Base-by-base conservation (phyloP, 30 jellyfish, hydroid and myxozoan species). In the Aurelia coerulea region DNA sequence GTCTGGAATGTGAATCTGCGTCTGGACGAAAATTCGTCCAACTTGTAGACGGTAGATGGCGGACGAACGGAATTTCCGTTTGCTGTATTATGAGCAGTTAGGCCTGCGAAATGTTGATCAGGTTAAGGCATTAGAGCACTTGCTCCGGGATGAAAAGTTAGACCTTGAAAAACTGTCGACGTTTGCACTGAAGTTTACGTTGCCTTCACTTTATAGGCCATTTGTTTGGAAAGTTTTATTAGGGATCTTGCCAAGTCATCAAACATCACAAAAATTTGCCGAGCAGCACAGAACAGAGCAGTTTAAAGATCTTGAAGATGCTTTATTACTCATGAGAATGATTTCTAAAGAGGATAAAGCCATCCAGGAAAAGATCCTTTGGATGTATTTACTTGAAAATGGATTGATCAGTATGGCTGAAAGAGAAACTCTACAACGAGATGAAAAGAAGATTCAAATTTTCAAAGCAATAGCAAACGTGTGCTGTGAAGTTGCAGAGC, bases 31-130 rank as follows among this genome's bases (percentile, higher is more conserved):
- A 23, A 23, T 23, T 23, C 29, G 29, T 23, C 29, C 29, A 23
- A 23, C 29, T 23, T 23, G 29, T 23, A 23, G 29, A 23, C 29
- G 29, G 29, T 23, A 42, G 53, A 86, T 83, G 92, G 94, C 97
- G 71, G 97, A 90, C 77, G 94, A 80, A 65, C 60, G 98, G 23
- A 94, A 94, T 76, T 94, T 94, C 56, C 90, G 98, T 1, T 73
- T 89, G 83, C 92, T 85, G 16, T 94, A 94, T 84, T 94, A 94
- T 70, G 98, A 88, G 63, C 97, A 88, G 52, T 85, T 94, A 74
- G 98, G 98, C 46, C 75, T 94, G 62, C 93, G 93, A 63, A 94
- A 94, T 94, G 98, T 94, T 32, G 97, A 94, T 70, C 98, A 94
- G 65, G 94, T 74, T 16, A 94, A 88, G 65, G 97, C 98, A 2